A percentile compares a stretch with the other conserved stretches of the same genome.
Evolutionary conservation across 2,113 vertebrate genomes (phyloP).

Genomic region (Myiagra hebetior): DNA sequence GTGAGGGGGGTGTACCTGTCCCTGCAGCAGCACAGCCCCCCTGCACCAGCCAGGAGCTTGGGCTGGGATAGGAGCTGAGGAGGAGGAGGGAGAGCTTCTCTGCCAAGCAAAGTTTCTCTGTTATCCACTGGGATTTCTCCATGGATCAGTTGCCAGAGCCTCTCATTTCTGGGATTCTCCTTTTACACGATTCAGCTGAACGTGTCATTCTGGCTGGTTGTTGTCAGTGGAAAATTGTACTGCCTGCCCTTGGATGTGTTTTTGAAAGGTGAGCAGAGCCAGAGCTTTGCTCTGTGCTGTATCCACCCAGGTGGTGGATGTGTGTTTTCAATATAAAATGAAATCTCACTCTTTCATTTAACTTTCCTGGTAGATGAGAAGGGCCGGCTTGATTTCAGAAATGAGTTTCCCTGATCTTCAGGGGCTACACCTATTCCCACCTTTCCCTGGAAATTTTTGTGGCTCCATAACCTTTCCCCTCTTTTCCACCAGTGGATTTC

Average conservation of each 20-base stretch:
- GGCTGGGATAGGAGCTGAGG: background rate
- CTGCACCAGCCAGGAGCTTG: fast-evolving
- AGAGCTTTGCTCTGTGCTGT: background rate
- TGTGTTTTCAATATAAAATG: background rate
- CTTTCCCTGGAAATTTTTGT: background rate
- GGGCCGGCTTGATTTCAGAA: background rate
- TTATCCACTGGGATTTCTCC: background rate
- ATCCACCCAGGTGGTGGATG: background rate
- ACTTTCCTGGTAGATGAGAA: background rate
- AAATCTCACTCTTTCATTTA: background rate
- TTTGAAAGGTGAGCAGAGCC: slow-evolving; percentile 3
- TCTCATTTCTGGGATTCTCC: slow-evolving; percentile 13
- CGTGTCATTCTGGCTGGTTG: background rate
- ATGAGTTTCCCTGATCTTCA: background rate
- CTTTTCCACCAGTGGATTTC: background rate
- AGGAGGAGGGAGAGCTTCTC: background rate
- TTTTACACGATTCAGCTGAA: slow-evolving; percentile 41
- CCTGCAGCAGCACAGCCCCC: background rate
- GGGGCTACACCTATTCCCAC: background rate
- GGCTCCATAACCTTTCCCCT: background rate
- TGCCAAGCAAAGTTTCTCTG: background rate
- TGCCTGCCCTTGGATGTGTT: slow-evolving; percentile 5
- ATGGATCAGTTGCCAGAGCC: background rate
- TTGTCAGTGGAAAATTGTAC: background rate
- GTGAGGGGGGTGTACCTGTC: fast-evolving